Evolutionary conservation across 2,797 vertebrate genomes (phyloP), one percentile per base, ranked within the genome.

Genomic region (Amniataba percoides): DNA sequence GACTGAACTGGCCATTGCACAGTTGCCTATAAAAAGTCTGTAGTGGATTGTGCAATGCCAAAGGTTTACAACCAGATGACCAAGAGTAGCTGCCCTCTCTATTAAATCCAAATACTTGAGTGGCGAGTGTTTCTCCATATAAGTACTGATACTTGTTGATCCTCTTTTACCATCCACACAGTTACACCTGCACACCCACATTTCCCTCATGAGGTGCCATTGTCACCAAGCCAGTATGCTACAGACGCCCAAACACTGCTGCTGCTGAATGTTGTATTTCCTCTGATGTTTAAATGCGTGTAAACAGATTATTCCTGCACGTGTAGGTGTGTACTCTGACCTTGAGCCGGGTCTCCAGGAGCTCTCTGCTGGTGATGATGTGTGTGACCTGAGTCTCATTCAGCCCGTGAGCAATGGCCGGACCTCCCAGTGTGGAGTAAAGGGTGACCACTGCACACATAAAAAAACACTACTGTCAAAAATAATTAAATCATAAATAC

Each of bases 301-400:
- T 5, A 46, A 55, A 49, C 9, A 42, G 1, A 57, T 13, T 14
- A 19, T n/a, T 16, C 5, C 0, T 58, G 3, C 23, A 49, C 66
- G 59, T 63, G 42, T 3, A 2, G 12, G 25, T 27, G 56, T 48
- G 15, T 60, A 13, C 59, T 57, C 92, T 91, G 57, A 99, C 98
- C 97, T 97, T 97, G 69, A 99, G 74, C 88, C 96, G 97, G 72
- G 96, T 97, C 74, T 98, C 96, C 88, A 99, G 94, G 57, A 99
- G 80, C 67, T 99, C 97, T 92, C 94, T 97, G 87, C 97, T 99
- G 51, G 97, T 99, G 84, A 99, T 97, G 84, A 99, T 96, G 88
- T 97, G 97, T 68, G 96, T 97, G 87, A 98, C 97, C 87, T 97
- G 95, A 0, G 97, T 95, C 88, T 99, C 97, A 42, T 97, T 97